Evolutionary conservation across 2,797 vertebrate species (phyloP).

Genomic region (Amniataba percoides): DNA sequence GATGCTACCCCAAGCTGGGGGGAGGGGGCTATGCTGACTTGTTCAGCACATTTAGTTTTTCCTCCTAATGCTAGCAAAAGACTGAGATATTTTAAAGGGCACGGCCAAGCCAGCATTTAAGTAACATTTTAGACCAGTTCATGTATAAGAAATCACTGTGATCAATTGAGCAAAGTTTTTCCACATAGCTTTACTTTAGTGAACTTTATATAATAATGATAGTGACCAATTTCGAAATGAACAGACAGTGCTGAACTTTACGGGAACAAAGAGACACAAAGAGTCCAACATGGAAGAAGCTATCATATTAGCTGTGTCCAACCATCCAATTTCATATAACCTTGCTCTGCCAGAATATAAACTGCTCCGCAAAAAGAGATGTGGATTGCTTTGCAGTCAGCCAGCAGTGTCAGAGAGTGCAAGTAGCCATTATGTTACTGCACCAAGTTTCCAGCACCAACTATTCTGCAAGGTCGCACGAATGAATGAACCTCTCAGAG

Average conservation of each 20-base stretch:
- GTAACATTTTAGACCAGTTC: neutral
- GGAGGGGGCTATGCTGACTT: neutral
- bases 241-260: conserved; percentile 9
- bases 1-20: neutral
- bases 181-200: neutral
- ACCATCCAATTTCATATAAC: neutral
- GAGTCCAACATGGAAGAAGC: neutral
- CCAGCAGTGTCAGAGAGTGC: neutral
- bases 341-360: neutral
- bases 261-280: neutral
- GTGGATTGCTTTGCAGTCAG: neutral
- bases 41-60: conserved; percentile 2
- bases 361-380: neutral
- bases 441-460: neutral
- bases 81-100: neutral
- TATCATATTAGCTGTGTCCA: neutral
- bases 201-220: neutral
- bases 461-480: neutral
- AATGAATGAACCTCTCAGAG: neutral
- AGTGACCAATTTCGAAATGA: neutral
- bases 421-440: neutral
- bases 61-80: neutral
- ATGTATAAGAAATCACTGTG: neutral
- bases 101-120: neutral
- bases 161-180: neutral